A percentile compares a stretch with the other conserved stretches of the same genome.
phyloP scores from a whole-genome alignment of 2,888 invertebrate genomes.

The Drosophila quasianomalipes region DNA sequence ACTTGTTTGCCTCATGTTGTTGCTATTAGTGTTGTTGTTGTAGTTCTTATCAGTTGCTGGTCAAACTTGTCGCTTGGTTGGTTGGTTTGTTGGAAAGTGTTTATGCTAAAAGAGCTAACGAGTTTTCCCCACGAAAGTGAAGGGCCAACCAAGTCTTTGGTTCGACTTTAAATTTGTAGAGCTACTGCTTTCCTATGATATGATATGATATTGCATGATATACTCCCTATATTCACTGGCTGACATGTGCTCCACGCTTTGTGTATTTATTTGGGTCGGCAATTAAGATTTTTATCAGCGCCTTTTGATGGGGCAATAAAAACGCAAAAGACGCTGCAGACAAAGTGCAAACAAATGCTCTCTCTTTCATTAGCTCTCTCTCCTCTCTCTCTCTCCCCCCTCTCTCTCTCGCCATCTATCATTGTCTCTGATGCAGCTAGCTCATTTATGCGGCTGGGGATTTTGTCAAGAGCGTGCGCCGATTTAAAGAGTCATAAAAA shows the following conservation, averaged over 20 bases:
- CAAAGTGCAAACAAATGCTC: constrained; percentile 61
- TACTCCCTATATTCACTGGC: constrained; percentile 4
- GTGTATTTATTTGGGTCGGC: constrained; percentile 83
- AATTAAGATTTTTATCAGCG: constrained; percentile 82
- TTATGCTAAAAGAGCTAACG: constrained; percentile 81
- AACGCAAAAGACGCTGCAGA: constrained; percentile 62
- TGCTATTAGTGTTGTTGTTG: constrained; percentile 28
- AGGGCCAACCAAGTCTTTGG: constrained; percentile 9
- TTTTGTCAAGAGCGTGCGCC: constrained; percentile 64
- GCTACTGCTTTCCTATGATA: constrained; percentile 34
- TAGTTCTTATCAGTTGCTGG: constrained; percentile 74
- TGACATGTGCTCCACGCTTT: constrained; percentile 50
- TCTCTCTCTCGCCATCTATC: not conserved
- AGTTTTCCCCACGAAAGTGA: constrained; percentile 69
- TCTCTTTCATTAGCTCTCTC: not conserved
- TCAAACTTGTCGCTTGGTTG: constrained; percentile 73
- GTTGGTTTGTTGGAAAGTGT: constrained; percentile 69
- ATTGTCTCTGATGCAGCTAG: constrained; percentile 28
- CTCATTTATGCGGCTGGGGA: constrained; percentile 67
- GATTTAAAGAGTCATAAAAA: constrained; percentile 77
- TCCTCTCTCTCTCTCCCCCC: constrained; percentile 5
- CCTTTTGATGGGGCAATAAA: constrained; percentile 82
- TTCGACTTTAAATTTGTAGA: constrained; percentile 18
- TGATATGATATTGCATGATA: constrained; percentile 12
- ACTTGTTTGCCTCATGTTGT: constrained; percentile 50